These are phyloP conservation scores for Formica exsecta DNA, from an alignment of 1,140 invertebrate genomes.

Conservation along the genomic window DNA sequence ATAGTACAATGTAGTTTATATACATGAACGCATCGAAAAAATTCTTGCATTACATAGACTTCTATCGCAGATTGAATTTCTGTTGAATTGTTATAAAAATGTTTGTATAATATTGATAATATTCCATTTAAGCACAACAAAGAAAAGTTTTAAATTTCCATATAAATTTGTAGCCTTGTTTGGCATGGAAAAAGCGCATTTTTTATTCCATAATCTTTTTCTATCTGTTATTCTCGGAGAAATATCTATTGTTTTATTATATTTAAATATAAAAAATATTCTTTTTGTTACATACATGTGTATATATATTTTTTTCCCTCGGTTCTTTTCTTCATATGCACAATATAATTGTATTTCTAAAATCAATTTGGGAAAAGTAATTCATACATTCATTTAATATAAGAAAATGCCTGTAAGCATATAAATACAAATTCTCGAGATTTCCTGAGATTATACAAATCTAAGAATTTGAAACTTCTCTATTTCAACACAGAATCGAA, in stretches of 20 bases:
- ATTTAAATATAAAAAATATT: background rate
- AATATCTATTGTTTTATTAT: background rate
- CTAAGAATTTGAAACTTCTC: background rate
- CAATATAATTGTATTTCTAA: background rate
- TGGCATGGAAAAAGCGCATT: background rate
- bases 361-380: background rate
- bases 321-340: background rate
- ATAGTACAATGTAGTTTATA: background rate
- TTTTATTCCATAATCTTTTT: background rate
- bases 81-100: background rate
- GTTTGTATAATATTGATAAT: background rate
- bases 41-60: background rate
- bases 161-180: background rate
- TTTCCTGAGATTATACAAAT: background rate
- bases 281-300: background rate
- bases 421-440: background rate
- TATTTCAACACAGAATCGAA: background rate
- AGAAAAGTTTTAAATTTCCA: background rate
- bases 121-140: background rate
- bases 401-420: background rate
- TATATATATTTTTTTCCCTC: background rate
- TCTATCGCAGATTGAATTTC: background rate
- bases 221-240: background rate
- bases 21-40: background rate
- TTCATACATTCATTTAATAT: background rate